These are phyloP conservation scores for Cabera pusaria DNA, from an alignment of 2,888 invertebrate genomes.

Conservation along the genomic window DNA sequence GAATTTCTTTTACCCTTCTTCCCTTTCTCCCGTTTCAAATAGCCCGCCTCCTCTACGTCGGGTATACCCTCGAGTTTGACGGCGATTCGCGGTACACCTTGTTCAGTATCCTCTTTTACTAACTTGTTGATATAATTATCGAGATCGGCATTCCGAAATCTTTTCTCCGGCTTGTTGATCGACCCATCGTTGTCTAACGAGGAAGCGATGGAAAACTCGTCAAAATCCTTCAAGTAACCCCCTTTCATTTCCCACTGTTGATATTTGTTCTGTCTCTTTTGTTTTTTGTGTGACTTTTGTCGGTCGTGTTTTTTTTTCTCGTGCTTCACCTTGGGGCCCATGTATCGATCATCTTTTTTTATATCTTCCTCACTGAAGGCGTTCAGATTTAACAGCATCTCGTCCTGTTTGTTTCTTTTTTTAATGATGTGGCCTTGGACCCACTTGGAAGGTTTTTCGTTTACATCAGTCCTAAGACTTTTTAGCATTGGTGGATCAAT, in stretches of 20 bases:
- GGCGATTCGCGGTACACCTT: slow-evolving; percentile 8
- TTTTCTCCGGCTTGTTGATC: slow-evolving; percentile 43
- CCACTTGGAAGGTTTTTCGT: slow-evolving; percentile 50
- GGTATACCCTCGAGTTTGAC: slow-evolving; percentile 25
- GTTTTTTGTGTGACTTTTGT: slow-evolving; percentile 64
- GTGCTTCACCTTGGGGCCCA: slow-evolving; percentile 52
- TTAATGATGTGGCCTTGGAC: slow-evolving; percentile 70
- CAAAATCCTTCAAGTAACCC: slow-evolving; percentile 67
- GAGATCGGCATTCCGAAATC: slow-evolving; percentile 38
- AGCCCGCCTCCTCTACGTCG: slow-evolving; percentile 29
- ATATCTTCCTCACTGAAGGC: slow-evolving; percentile 62
- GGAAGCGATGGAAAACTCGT: slow-evolving; percentile 54
- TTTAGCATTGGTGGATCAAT: slow-evolving; percentile 34
- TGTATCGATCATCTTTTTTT: slow-evolving; percentile 68
- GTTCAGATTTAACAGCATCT: slow-evolving; percentile 36
- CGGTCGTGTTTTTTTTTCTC: slow-evolving; percentile 65
- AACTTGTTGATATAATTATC: slow-evolving; percentile 44
- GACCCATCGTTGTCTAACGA: slow-evolving; percentile 48
- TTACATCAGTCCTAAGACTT: slow-evolving; percentile 37
- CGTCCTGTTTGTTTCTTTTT: slow-evolving; percentile 39
- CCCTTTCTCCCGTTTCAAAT: slow-evolving; percentile 22
- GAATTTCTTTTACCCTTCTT: slow-evolving; percentile 38
- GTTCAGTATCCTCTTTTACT: slow-evolving; percentile 33
- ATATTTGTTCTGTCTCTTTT: slow-evolving; percentile 70
- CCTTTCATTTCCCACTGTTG: slow-evolving; percentile 76